Percentiles rank a stretch among this genome's conserved stretches.
Evolutionary conservation across 2,113 vertebrate genomes (phyloP).

Genomic region (Dromiciops gliroides): DNA sequence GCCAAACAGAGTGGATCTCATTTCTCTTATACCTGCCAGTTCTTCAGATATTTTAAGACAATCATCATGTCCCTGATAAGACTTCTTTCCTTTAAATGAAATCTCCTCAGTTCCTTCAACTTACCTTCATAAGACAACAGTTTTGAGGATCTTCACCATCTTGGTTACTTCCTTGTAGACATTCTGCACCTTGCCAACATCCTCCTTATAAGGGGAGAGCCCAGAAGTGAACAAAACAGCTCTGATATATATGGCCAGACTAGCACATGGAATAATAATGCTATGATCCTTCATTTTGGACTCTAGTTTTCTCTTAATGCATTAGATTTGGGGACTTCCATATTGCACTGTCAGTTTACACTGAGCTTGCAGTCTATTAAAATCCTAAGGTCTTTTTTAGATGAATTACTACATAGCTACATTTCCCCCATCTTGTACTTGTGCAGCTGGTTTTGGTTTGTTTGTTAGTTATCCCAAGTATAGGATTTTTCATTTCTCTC

Average conservation of each 20-base stretch:
- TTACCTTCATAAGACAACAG: background rate
- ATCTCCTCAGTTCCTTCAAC: background rate
- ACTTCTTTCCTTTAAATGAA: background rate
- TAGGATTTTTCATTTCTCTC: background rate
- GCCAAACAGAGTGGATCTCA: background rate
- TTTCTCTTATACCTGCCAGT: background rate
- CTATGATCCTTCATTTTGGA: background rate
- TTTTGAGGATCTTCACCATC: background rate
- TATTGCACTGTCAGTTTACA: background rate
- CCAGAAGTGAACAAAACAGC: background rate
- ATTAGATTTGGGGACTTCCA: background rate
- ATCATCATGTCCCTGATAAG: background rate
- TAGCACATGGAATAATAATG: background rate
- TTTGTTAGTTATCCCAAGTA: background rate
- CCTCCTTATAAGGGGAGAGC: background rate
- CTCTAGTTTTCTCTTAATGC: background rate
- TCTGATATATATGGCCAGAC: background rate
- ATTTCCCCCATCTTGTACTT: background rate
- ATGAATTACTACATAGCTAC: background rate
- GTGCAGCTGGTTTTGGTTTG: background rate
- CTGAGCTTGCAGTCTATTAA: background rate
- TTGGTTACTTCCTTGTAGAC: background rate
- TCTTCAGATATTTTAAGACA: background rate
- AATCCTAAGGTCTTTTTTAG: background rate
- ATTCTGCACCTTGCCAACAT: background rate